These are phyloP conservation scores for Plagodis dolabraria DNA, from an alignment of 2,888 invertebrate genomes.

Conservation along the genomic window DNA sequence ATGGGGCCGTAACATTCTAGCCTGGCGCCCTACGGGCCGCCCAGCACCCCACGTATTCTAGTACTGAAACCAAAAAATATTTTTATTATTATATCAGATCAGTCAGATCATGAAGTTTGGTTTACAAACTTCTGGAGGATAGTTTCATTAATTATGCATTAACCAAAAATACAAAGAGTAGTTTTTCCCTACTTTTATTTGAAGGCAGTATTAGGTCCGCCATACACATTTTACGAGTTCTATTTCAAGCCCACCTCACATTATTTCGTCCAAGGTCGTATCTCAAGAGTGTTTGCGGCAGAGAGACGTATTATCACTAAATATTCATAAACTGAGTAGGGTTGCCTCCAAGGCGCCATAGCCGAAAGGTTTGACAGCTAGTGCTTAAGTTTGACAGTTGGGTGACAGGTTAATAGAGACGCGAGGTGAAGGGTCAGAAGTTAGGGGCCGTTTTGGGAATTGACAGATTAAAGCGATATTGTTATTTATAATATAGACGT, in stretches of 20 bases:
- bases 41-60: no score
- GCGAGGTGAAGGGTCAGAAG: slow-evolving; percentile 2
- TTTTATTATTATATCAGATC: no score
- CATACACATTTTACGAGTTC: slow-evolving; percentile 1
- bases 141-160: no score
- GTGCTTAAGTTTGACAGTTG: slow-evolving; percentile 11
- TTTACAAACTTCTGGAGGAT: no score
- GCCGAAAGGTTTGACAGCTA: slow-evolving; percentile 27
- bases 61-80: no score
- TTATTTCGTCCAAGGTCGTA: slow-evolving; percentile 12
- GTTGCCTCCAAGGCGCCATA: slow-evolving; percentile 23
- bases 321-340: slow-evolving; percentile 37
- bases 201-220: neutral
- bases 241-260: slow-evolving; percentile 2
- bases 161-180: no score
- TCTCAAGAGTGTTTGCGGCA: slow-evolving; percentile 17
- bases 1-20: no score
- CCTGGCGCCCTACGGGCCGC: no score
- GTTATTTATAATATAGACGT: no score
- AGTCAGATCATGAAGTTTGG: no score
- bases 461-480: neutral
- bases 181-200: no score
- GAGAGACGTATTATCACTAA: slow-evolving; percentile 32
- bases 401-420: slow-evolving; percentile 13
- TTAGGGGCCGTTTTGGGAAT: neutral